Conservation (phyloP, 2,888 invertebrate genomes). For the Philereme vetulata region DNA sequence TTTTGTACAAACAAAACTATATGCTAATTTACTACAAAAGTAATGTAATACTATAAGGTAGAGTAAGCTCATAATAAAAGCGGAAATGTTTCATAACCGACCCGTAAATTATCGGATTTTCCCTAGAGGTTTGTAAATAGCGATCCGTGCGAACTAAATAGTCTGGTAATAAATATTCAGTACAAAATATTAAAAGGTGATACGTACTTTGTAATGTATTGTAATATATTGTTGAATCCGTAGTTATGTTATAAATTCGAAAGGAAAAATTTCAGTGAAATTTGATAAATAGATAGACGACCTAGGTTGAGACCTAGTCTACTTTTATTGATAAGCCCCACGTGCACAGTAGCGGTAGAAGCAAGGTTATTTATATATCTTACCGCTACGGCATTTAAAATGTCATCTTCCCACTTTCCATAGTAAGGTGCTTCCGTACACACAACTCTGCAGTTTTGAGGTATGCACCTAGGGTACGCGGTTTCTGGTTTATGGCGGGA, state of each 20-base stretch:
- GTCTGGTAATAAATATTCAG: slow-evolving; percentile 13
- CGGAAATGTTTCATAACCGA: slow-evolving; percentile 18
- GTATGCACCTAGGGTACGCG: slow-evolving; percentile 41
- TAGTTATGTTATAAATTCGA: no score
- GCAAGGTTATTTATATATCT: no score
- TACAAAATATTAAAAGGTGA: background rate
- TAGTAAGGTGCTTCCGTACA: slow-evolving; percentile 56
- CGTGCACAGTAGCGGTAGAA: no score
- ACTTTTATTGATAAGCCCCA: no score
- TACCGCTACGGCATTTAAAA: slow-evolving; percentile 58
- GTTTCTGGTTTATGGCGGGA: slow-evolving; percentile 2
- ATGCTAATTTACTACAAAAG: background rate
- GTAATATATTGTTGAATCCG: no score
- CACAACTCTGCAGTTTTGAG: slow-evolving; percentile 52
- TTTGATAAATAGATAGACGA: no score
- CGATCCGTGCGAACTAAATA: slow-evolving; percentile 21
- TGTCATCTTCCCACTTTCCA: slow-evolving; percentile 51
- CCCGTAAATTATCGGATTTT: slow-evolving; percentile 22
- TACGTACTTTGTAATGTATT: background rate
- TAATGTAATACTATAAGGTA: slow-evolving; percentile 1
- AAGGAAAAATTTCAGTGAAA: no score
- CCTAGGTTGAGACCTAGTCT: no score
- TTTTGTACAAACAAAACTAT: no score
- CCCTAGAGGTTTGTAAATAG: slow-evolving; percentile 22
- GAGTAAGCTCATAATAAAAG: slow-evolving; percentile 6